A percentile compares a stretch with the other conserved stretches of the same genome.
Conservation (phyloP, 2,888 invertebrate species). For the Nomada ruficornis region DNA sequence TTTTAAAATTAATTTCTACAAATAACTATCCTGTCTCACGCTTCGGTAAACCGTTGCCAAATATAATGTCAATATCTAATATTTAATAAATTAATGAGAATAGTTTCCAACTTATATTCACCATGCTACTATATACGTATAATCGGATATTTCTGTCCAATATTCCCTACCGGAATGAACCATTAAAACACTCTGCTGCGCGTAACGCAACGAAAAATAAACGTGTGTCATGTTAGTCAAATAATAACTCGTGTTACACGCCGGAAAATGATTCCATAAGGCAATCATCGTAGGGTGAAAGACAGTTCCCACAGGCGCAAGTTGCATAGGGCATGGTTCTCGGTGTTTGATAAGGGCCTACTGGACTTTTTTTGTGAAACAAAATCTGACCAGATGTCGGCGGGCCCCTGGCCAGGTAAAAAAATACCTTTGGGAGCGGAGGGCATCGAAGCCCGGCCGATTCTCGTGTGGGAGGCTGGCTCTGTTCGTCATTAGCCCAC, state of each 20-base stretch:
- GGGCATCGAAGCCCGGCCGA: constrained; percentile 47
- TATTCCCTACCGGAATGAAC: neutral
- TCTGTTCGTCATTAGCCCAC: constrained; percentile 79
- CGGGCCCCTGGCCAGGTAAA: constrained; percentile 69
- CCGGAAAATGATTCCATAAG: constrained; percentile 56
- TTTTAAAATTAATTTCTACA: no score
- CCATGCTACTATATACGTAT: no score
- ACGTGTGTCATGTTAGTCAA: neutral
- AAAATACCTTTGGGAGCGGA: constrained; percentile 73
- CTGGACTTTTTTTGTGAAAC: constrained; percentile 78
- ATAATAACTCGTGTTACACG: constrained; percentile 49
- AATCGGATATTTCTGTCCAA: no score
- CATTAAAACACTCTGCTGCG: neutral
- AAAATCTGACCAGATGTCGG: constrained; percentile 84
- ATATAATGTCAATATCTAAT: no score
- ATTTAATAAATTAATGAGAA: no score
- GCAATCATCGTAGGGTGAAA: constrained; percentile 32
- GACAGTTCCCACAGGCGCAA: constrained; percentile 67
- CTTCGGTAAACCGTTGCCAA: no score
- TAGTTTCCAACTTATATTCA: no score
- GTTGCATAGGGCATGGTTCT: constrained; percentile 36
- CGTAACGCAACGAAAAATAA: no score
- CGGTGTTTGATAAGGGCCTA: constrained; percentile 79
- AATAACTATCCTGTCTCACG: no score
- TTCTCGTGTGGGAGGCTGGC: constrained; percentile 73